A percentile compares a stretch with the other conserved stretches of the same genome.
These are phyloP conservation scores for Ischnura elegans DNA, from an alignment of 2,888 invertebrate species.

Conservation along the genomic window DNA sequence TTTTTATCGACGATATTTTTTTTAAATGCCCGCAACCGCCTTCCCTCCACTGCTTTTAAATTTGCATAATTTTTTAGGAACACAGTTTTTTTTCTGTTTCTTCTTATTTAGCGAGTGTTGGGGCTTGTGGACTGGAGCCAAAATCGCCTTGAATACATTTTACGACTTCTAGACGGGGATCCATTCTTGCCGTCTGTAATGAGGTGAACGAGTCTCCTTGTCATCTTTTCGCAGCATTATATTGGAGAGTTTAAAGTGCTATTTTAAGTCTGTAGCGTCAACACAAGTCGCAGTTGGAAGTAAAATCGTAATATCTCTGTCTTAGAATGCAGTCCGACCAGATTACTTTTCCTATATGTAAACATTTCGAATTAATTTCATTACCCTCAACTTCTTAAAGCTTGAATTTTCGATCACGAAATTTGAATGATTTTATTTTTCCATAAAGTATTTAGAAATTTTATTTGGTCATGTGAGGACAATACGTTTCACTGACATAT, in stretches of 20 bases:
- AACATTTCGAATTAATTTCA: too few relatives aligned
- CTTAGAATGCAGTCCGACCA: too few relatives aligned
- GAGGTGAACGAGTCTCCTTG: background rate
- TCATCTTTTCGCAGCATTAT: background rate
- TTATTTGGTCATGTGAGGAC: too few relatives aligned
- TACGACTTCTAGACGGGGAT: background rate
- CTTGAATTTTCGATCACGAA: too few relatives aligned
- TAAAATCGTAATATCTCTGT: background rate
- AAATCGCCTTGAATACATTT: background rate
- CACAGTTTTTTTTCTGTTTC: background rate
- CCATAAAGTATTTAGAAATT: too few relatives aligned
- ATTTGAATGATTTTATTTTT: too few relatives aligned
- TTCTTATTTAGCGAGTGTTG: background rate
- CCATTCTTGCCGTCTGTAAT: background rate
- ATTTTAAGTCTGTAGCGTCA: background rate
- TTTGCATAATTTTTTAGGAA: background rate
- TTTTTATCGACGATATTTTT: background rate
- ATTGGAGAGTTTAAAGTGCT: background rate
- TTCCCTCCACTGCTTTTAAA: background rate
- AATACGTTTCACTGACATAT: too few relatives aligned
- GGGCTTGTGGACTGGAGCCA: background rate
- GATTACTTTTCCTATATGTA: too few relatives aligned
- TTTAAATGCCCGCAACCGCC: background rate
- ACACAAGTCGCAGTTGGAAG: background rate
- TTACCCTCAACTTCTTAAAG: too few relatives aligned